phyloP scores from a whole-genome alignment of 1,140 invertebrate species.

The Drosophila albomicans region DNA sequence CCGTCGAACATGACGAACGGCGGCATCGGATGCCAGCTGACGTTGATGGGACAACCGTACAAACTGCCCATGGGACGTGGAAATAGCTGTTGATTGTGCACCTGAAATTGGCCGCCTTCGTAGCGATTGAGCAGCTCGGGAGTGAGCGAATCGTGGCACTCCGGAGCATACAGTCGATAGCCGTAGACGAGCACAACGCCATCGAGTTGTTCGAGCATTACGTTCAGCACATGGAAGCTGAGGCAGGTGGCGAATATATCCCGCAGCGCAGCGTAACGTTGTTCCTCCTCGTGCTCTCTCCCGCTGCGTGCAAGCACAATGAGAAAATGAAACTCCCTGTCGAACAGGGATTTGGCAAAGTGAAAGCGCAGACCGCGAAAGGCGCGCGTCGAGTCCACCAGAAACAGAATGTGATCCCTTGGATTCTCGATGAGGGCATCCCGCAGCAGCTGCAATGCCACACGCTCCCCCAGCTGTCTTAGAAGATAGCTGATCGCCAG shows the following conservation, averaged over 20 bases:
- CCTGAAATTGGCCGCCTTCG: slow-evolving; percentile 3
- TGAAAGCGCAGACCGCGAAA: slow-evolving; percentile 48
- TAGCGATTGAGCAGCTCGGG: slow-evolving; percentile 42
- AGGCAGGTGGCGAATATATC: slow-evolving; percentile 57
- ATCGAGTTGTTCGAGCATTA: slow-evolving; percentile 32
- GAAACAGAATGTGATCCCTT: slow-evolving; percentile 42
- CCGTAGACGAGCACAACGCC: slow-evolving; percentile 47
- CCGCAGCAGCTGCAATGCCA: slow-evolving; percentile 47
- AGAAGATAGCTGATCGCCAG: slow-evolving; percentile 40
- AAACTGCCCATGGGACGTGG: slow-evolving; percentile 41
- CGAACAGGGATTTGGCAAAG: slow-evolving; percentile 38
- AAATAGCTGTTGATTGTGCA: slow-evolving; percentile 20
- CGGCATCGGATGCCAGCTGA: slow-evolving; percentile 61
- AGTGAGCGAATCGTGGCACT: slow-evolving; percentile 33
- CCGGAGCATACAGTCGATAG: slow-evolving; percentile 41
- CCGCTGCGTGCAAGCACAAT: slow-evolving; percentile 46
- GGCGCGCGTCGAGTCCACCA: slow-evolving; percentile 51
- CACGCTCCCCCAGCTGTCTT: slow-evolving; percentile 3
- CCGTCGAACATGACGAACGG: slow-evolving; percentile 59
- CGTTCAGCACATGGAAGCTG: slow-evolving; percentile 56
- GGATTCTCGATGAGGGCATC: slow-evolving; percentile 34
- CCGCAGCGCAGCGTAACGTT: neutral
- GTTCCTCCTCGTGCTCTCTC: neutral
- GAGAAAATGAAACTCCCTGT: slow-evolving; percentile 60
- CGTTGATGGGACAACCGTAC: slow-evolving; percentile 46